Conservation (phyloP, 1,140 invertebrate species). For the Chionoecetes opilio region DNA sequence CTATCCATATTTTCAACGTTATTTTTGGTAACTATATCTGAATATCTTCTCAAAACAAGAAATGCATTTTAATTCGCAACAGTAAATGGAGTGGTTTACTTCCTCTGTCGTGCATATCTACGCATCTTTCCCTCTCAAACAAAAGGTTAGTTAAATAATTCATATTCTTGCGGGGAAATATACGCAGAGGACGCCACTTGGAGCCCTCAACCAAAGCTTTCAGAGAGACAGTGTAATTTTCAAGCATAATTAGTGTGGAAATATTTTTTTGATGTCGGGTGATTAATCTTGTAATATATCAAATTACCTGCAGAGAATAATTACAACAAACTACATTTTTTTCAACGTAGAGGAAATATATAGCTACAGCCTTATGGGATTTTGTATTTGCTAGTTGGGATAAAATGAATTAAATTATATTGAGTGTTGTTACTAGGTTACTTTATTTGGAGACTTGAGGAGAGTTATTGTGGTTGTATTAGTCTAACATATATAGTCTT, state of each 20-base stretch:
- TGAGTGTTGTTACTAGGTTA: slow-evolving; percentile 10
- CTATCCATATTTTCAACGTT: too few species aligned
- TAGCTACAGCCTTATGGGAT: slow-evolving; percentile 27
- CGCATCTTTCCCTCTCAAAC: neutral
- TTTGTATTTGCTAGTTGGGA: slow-evolving; percentile 29
- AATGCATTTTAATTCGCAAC: neutral
- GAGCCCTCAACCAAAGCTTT: slow-evolving; percentile 6
- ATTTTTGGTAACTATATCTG: too few species aligned
- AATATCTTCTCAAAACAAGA: neutral
- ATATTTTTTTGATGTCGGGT: slow-evolving; percentile 12
- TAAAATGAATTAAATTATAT: slow-evolving; percentile 32
- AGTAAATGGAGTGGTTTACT: neutral
- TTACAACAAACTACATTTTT: slow-evolving; percentile 31
- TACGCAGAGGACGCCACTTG: neutral
- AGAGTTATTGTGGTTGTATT: neutral
- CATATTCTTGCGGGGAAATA: neutral
- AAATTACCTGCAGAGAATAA: slow-evolving; percentile 30
- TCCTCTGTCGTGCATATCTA: neutral
- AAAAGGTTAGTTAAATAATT: neutral
- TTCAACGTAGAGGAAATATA: slow-evolving; percentile 22
- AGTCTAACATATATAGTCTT: too few species aligned
- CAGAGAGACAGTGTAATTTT: slow-evolving; percentile 29
- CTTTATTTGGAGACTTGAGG: neutral
- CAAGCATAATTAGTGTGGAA: slow-evolving; percentile 30
- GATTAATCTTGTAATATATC: slow-evolving; percentile 31